Evolutionary conservation across 2,113 vertebrate genomes (phyloP).

Genomic region (Poeciliopsis turrubarensis): DNA sequence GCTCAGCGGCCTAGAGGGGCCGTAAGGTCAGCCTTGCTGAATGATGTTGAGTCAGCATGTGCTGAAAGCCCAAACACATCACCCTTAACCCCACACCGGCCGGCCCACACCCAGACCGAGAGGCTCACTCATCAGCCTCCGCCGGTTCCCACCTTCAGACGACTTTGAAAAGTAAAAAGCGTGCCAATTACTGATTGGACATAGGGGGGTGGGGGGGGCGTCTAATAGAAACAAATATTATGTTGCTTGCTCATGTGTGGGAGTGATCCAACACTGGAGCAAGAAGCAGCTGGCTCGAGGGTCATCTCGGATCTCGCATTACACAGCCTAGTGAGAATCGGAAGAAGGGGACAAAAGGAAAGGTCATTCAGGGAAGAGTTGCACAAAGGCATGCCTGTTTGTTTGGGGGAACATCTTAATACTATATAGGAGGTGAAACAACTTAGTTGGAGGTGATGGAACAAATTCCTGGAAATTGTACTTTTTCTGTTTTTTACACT

Average conservation of each 20-base stretch:
- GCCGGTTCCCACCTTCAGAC: slow-evolving; percentile 65
- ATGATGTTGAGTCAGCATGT: slow-evolving; percentile 76
- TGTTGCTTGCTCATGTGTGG: slow-evolving; percentile 58
- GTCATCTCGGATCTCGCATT: slow-evolving; percentile 70
- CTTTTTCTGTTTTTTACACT: no score
- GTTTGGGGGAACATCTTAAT: slow-evolving; percentile 29
- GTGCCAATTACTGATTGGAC: slow-evolving; percentile 73
- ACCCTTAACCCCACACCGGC: slow-evolving; percentile 69
- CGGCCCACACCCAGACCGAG: slow-evolving; percentile 61
- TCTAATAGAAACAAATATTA: slow-evolving; percentile 77
- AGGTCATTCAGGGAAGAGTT: slow-evolving; percentile 44
- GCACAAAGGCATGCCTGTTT: slow-evolving; percentile 31
- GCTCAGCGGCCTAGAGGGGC: slow-evolving; percentile 54
- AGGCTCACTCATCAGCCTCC: slow-evolving; percentile 70
- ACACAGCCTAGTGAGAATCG: slow-evolving; percentile 55
- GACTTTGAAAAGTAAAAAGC: slow-evolving; percentile 72
- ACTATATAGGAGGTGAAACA: background rate
- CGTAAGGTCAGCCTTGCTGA: slow-evolving; percentile 61
- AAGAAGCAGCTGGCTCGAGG: slow-evolving; percentile 74
- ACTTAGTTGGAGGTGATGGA: background rate
- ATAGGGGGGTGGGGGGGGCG: slow-evolving; percentile 29
- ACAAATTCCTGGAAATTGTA: no score
- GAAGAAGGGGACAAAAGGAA: slow-evolving; percentile 12
- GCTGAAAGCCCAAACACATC: slow-evolving; percentile 72
- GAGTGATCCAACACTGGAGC: slow-evolving; percentile 51